These are phyloP conservation scores for Agonum fuliginosum DNA, from an alignment of 2,888 invertebrate species.

Conservation along the genomic window DNA sequence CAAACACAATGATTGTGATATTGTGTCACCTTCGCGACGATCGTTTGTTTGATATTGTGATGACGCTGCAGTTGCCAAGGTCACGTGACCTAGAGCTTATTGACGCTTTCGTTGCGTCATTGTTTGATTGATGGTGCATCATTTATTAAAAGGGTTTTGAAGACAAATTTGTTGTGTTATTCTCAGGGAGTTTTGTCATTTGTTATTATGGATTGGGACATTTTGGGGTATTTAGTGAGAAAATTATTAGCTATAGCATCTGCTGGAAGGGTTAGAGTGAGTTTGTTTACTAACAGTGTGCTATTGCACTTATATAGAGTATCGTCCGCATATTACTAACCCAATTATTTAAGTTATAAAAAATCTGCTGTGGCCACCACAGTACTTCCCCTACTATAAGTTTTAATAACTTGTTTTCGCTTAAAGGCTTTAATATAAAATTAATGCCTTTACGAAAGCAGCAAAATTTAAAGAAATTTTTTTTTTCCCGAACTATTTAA, in stretches of 20 bases:
- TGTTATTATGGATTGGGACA: not conserved
- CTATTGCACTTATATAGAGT: not conserved
- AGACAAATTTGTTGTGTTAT: slow-evolving; percentile 34
- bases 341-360: no score
- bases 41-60: slow-evolving; percentile 41
- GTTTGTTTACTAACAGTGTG: not conserved
- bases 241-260: slow-evolving; percentile 6
- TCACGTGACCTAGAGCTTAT: slow-evolving; percentile 15
- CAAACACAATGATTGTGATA: not conserved
- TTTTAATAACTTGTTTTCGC: no score
- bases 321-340: no score
- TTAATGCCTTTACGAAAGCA: no score
- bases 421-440: no score
- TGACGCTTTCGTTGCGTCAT: slow-evolving; percentile 26
- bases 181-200: not conserved
- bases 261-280: not conserved
- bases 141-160: slow-evolving; percentile 39
- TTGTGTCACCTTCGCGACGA: slow-evolving; percentile 17
- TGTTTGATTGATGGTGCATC: slow-evolving; percentile 16
- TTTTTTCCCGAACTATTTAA: no score
- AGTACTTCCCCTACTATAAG: no score
- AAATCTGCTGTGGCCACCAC: no score
- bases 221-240: slow-evolving; percentile 26
- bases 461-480: no score
- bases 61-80: slow-evolving; percentile 23